Evolutionary conservation across 2,888 invertebrate species (phyloP).

Genomic region (Pogonocherus hispidulus): DNA sequence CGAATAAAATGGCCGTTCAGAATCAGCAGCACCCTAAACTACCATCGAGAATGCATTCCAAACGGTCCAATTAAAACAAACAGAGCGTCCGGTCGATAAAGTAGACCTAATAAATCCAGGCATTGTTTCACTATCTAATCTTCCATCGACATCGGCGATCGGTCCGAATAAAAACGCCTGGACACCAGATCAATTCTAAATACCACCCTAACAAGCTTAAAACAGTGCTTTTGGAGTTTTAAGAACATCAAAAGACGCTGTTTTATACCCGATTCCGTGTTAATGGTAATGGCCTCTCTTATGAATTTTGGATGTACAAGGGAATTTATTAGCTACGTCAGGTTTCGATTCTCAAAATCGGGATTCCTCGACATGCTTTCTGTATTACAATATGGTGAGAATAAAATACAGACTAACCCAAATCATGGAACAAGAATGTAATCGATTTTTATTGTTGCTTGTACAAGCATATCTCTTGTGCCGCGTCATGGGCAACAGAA

Average conservation of each 20-base stretch:
- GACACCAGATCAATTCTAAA: slow-evolving; percentile 65
- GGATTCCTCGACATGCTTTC: neutral
- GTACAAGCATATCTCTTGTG: neutral
- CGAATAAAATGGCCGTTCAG: slow-evolving; percentile 17
- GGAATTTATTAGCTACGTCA: slow-evolving; percentile 27
- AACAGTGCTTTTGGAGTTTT: slow-evolving; percentile 43
- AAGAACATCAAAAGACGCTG: slow-evolving; percentile 48
- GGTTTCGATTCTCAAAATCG: slow-evolving; percentile 10
- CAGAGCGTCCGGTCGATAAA: slow-evolving; percentile 61
- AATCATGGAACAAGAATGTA: neutral
- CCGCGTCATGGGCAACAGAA: neutral
- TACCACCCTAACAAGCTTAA: slow-evolving; percentile 65
- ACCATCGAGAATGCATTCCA: slow-evolving; percentile 52
- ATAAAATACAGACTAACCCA: neutral
- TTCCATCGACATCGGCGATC: slow-evolving; percentile 66
- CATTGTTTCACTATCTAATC: slow-evolving; percentile 68
- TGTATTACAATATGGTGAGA: slow-evolving; percentile 8
- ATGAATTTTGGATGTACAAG: slow-evolving; percentile 48
- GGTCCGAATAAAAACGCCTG: slow-evolving; percentile 60
- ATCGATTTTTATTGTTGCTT: too few species aligned
- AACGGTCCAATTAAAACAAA: slow-evolving; percentile 52
- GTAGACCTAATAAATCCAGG: slow-evolving; percentile 67
- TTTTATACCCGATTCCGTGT: slow-evolving; percentile 51
- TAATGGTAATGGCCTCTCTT: slow-evolving; percentile 54
- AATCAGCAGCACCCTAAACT: slow-evolving; percentile 35